Evolutionary conservation across 2,888 invertebrate species (phyloP).

Genomic region (Ophion ventricosus): DNA sequence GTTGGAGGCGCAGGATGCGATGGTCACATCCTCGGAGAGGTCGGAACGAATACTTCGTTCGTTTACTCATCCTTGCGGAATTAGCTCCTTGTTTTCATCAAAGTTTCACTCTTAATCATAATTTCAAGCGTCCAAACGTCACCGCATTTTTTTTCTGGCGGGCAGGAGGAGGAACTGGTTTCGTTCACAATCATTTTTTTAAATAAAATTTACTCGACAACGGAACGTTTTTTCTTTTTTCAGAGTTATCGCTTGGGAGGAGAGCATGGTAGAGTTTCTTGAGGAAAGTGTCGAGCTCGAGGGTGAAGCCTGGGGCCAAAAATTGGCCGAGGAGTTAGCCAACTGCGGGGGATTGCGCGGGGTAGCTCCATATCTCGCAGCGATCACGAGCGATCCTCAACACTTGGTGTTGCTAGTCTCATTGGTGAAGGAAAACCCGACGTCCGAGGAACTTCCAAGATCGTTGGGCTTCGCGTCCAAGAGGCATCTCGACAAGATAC

Average conservation of each 20-base stretch:
- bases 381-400: slow-evolving; percentile 73
- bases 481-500: slow-evolving; percentile 73
- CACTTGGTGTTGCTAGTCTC: slow-evolving; percentile 75
- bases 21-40: slow-evolving; percentile 53
- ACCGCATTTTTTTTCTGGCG: too few species aligned
- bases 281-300: slow-evolving; percentile 77
- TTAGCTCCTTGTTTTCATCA: too few species aligned
- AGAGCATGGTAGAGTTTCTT: slow-evolving; percentile 76
- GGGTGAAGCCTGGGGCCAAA: slow-evolving; percentile 76
- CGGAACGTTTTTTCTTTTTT: background rate
- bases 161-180: too few species aligned
- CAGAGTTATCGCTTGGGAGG: slow-evolving; percentile 76
- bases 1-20: slow-evolving; percentile 67
- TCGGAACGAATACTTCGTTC: slow-evolving; percentile 6
- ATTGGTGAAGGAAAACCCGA: slow-evolving; percentile 70
- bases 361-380: slow-evolving; percentile 74
- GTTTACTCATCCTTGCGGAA: too few species aligned
- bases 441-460: slow-evolving; percentile 73
- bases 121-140: too few species aligned
- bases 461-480: slow-evolving; percentile 78
- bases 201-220: too few species aligned
- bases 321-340: slow-evolving; percentile 76
- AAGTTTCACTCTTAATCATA: too few species aligned
- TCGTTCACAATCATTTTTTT: too few species aligned
- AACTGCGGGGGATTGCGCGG: slow-evolving; percentile 67